Evolutionary conservation across 2,113 vertebrate species (phyloP), one percentile per base, ranked within the genome.

Genomic region (Callithrix jacchus): DNA sequence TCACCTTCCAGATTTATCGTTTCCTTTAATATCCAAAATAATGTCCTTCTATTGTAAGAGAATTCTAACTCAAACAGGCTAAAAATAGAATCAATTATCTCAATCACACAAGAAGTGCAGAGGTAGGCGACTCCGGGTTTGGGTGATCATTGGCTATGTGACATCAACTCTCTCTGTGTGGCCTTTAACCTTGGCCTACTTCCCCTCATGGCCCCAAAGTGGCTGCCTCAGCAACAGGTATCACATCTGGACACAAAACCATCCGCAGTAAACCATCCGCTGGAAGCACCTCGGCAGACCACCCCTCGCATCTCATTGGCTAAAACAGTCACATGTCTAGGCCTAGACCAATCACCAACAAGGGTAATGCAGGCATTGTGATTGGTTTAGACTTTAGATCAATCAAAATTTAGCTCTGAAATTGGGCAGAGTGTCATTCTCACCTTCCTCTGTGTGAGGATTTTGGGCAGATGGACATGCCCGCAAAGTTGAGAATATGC

Each of bases 21-120:
- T 96, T 52, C 30, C 70, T 61, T 94, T 93, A 97, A 93, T 94
- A 84, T 66, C 47, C 37, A 83, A 83, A 96, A 82, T 56, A 81
- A 76, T 94, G 27, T 2, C 16, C 58, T 61, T 93, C 7, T 37
- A 4, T 61, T 52, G 2, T 91, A 54, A 80, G n/a, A 42, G 13
- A 73, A 87, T 94, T 89, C 30, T 54, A 89, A 64, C 20, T 91
- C 27, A 37, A 25, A 88, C 0, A 54, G 74, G 40, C 54, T 87
- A 76, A 88, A 73, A 71, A 89, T 87, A 30, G 74, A 45, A 70
- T 49, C 74, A 30, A 35, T 71, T 54, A 80, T 58, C 70, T 87
- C 66, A 49, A 84, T 87, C 66, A 68, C 40, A 77, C 64, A 94
- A 56, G 73, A 93, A 89, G 27, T n/a, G 9, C 37, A 73, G 68